Evolutionary conservation across 2,888 invertebrate genomes (phyloP), one percentile per base, ranked within the genome.

Genomic region (Byasa hedistus): DNA sequence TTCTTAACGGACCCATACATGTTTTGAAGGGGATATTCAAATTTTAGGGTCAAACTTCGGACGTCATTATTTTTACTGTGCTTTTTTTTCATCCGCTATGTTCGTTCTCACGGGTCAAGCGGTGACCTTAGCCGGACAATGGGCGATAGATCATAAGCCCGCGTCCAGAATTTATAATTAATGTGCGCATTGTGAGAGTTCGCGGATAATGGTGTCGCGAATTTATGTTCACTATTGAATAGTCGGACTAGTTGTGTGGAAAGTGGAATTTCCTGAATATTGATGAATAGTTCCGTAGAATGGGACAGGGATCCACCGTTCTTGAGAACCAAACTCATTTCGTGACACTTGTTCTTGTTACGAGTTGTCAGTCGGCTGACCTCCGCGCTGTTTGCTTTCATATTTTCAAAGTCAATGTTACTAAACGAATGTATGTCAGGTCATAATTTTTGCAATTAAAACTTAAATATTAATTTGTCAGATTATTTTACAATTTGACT

Each of bases 21-120:
- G 69, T 75, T 73, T 70, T 68, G 72, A 76, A 80, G 85, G 87
- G 87, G 82, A 86, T 91, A 91, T 91, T 91, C 89, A 91, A 91
- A 91, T 91, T 87, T 86, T 83, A 85, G 91, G 91, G 90, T 87
- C 82, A 84, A 77, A 83, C 82, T 85, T 83, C 80, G 79, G 83
- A 84, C 81, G 78, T 76, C 75, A 77, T 79, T 80, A 78, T 81
- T 81, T 81, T 79, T 54, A 36, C n/a, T 21, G 69, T 69, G 73
- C 73, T 80, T 82, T 79, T 79, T 77, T 48, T 48, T 48, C 48
- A n/a, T 48, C 72, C 72, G 70, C 57, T 74, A 72, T 75, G 76
- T 75, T 76, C 81, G 84, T 91, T 91, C 91, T 91, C 91, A 91
- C 91, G 91, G 89, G 90, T 90, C 88, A 88, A 88, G 82, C 84